Percentiles rank a stretch among this genome's conserved stretches.
These are phyloP conservation scores for Lycophotia porphyrea DNA, from an alignment of 2,888 invertebrate genomes.

Conservation along the genomic window DNA sequence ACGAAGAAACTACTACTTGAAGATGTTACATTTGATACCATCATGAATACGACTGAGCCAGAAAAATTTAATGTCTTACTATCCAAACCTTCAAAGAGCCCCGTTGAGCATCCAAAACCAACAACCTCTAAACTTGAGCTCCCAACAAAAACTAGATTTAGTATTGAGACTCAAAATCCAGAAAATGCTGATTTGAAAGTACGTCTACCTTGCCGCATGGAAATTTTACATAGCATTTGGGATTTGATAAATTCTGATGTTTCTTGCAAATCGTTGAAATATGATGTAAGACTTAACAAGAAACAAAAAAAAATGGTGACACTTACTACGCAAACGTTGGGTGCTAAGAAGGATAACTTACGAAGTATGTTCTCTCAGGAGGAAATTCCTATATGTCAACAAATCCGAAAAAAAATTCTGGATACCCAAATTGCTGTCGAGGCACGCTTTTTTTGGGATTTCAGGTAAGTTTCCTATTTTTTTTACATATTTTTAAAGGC, in stretches of 20 bases:
- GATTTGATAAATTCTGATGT: neutral
- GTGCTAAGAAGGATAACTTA: fast-evolving
- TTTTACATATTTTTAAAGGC: neutral
- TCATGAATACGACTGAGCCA: neutral
- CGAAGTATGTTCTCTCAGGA: fast-evolving
- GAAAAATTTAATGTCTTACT: neutral
- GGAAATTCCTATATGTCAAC: neutral
- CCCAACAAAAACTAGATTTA: neutral
- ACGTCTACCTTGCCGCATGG: neutral
- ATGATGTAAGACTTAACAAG: neutral
- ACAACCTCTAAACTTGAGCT: neutral
- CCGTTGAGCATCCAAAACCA: neutral
- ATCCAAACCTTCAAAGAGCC: neutral
- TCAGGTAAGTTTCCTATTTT: neutral
- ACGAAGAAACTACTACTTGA: slow-evolving; percentile 17
- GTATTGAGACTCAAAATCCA: neutral
- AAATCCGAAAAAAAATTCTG: neutral
- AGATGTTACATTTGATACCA: slow-evolving; percentile 12
- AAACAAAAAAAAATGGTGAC: neutral
- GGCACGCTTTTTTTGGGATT: neutral
- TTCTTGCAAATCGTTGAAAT: neutral
- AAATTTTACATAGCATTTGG: slow-evolving; percentile 2
- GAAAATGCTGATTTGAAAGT: neutral
- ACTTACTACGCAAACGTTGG: neutral
- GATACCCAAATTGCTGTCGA: neutral